Base-by-base conservation (phyloP, 2,888 invertebrate species). In the Camponotus fellah region DNA sequence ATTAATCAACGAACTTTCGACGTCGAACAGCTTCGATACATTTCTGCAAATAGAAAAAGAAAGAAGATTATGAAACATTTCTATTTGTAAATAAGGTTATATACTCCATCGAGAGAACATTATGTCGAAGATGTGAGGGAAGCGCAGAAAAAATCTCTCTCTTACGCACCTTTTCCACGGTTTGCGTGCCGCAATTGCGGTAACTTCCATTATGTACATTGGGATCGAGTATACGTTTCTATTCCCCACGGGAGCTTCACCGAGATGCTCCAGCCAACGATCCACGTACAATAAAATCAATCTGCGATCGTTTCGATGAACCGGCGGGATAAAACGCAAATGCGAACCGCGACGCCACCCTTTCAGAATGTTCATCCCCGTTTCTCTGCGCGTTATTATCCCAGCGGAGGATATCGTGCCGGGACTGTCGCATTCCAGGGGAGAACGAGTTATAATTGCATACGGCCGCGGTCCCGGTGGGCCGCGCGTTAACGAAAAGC, bases 401-500 rank as follows among this genome's bases (percentile, higher is more conserved):
- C 53, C 81, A n/a, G 32, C 6, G 79, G 81, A 32, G n/a, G 17
- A 17, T 2, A 49, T 37, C 21, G 26, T 26, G 21, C 60, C 58
- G 46, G 34, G 46, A 56, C 69, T 82, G 84, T 77, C 77, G 62
- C 82, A 64, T 84, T 69, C 66, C 75, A n/a, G 58, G 3, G 79
- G 84, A 80, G 32, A 79, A 88, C 65, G 82, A 72, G 83, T 86
- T 88, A 88, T 90, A 90, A 91, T 90, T 91, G 88, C 90, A 85
- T 90, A 84, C 82, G 80, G 53, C 69, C 62, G 86, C n/a, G 17
- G 53, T 40, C 84, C 66, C 85, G 40, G 66, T 58, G 82, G 74
- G 12, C 17, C 62, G 82, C 85, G 85, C 87, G 89, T 91, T 91
- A 92, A 91, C 88, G 89, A 89, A 91, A 91, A 88, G 88, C 91